Evolutionary conservation across 2,888 invertebrate genomes (phyloP), one percentile per base, ranked within the genome.

Genomic region (Lycaena phlaeas): DNA sequence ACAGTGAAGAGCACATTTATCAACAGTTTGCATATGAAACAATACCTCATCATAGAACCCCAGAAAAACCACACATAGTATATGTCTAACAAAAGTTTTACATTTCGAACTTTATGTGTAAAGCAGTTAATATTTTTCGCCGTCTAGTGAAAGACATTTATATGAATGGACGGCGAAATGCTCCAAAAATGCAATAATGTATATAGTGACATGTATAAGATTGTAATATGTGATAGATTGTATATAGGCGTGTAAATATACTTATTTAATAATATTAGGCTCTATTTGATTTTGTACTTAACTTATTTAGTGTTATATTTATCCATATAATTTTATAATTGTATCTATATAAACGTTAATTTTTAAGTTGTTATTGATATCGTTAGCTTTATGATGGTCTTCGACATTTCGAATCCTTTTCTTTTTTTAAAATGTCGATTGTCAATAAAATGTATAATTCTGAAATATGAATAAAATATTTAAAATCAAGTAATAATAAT

Each of bases 41-140:
- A 9, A 85, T 85, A 38, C 85, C 85, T 46, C 82, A 76, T 45
- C 85, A 85, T 57, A 70, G 81, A 59, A 84, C 85, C 51, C 84
- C 85, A 40, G 86, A 86, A 57, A 85, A 86, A 66, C 86, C 87
- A 45, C 87, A 87, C 69, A 86, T 87, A 77, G 87, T 86, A 70
- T 87, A 87, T 56, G 87, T 87, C 59, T 87, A 86, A 85, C 84
- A 78, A 63, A 79, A 72, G 66, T 67, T 74, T 68, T 69, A 63
- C 54, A 66, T 67, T 65, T 70, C 65, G 68, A 68, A 77, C 75
- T 68, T 68, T 73, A 64, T 72, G 59, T 57, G 56, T 51, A 61
- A 68, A 66, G 66, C 67, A 63, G 67, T 65, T 61, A 66, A 64
- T 65, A 71, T 69, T 65, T 65, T 69, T 59, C 56, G 63, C 61